Evolutionary conservation across 2,888 invertebrate species (phyloP).

Genomic region (Trilocha varians): DNA sequence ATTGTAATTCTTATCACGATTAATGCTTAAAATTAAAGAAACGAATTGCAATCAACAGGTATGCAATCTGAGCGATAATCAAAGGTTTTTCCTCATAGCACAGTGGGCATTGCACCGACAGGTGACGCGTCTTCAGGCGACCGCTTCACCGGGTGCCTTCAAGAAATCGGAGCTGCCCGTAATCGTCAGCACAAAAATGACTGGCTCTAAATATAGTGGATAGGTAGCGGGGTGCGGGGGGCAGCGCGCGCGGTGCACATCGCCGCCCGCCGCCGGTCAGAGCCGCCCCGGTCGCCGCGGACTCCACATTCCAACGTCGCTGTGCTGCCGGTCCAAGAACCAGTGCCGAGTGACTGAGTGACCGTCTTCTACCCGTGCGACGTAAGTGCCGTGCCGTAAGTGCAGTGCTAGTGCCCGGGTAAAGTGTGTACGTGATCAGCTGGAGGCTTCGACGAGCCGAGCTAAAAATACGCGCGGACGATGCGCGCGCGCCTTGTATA

Average conservation of each 20-base stretch:
- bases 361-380: slow-evolving; percentile 70
- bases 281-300: slow-evolving; percentile 80
- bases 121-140: slow-evolving; percentile 21
- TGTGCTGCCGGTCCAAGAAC: slow-evolving; percentile 62
- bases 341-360: slow-evolving; percentile 59
- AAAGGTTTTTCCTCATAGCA: slow-evolving; percentile 6
- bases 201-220: slow-evolving; percentile 54
- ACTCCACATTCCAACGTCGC: slow-evolving; percentile 80
- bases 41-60: neutral
- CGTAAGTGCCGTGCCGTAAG: slow-evolving; percentile 67
- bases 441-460: slow-evolving; percentile 12
- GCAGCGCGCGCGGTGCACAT: slow-evolving; percentile 21
- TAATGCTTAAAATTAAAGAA: neutral
- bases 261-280: slow-evolving; percentile 50
- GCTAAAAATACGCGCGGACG: slow-evolving; percentile 41
- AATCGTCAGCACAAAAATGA: slow-evolving; percentile 56
- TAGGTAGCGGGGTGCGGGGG: slow-evolving; percentile 17
- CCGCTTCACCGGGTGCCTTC: slow-evolving; percentile 26
- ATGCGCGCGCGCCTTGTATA: slow-evolving; percentile 55
- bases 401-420: slow-evolving; percentile 28
- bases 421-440: slow-evolving; percentile 33
- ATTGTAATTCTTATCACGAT: no score
- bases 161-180: slow-evolving; percentile 66
- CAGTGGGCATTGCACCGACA: slow-evolving; percentile 29
- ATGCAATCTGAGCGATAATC: neutral